Percentiles rank a stretch among this genome's conserved stretches.
Conservation (phyloP, 2,888 invertebrate species). For the Cyclophora punctaria region DNA sequence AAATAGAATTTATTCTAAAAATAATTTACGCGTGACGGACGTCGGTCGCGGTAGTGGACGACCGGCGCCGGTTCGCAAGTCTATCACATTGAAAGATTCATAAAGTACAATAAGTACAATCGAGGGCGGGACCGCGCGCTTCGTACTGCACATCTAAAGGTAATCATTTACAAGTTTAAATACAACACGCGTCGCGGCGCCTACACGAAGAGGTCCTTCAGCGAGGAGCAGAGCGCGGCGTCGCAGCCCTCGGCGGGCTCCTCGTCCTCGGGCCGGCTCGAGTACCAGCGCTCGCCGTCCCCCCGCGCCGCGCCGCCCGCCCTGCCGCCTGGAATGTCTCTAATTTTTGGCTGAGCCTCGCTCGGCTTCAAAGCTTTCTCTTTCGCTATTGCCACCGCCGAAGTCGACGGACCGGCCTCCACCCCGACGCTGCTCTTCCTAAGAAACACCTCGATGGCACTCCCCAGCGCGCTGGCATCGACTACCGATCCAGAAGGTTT, state of each 20-base stretch:
- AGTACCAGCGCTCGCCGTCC: slow-evolving; percentile 75
- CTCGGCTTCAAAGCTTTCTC: slow-evolving; percentile 36
- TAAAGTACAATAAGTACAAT: slow-evolving; percentile 55
- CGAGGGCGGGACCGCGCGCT: slow-evolving; percentile 19
- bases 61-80: slow-evolving; percentile 57
- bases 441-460: slow-evolving; percentile 88
- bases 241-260: slow-evolving; percentile 84
- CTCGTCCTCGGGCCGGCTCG: slow-evolving; percentile 79
- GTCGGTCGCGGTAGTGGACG: slow-evolving; percentile 58
- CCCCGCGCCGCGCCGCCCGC: slow-evolving; percentile 32
- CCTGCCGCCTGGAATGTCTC: slow-evolving; percentile 48
- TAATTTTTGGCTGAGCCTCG: slow-evolving; percentile 52
- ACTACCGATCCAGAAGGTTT: slow-evolving; percentile 84
- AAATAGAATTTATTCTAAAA: slow-evolving; percentile 74
- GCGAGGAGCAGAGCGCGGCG: slow-evolving; percentile 85
- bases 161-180: slow-evolving; percentile 54
- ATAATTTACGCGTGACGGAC: slow-evolving; percentile 57
- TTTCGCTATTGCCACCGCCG: slow-evolving; percentile 33
- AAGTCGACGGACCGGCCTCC: slow-evolving; percentile 55
- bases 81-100: slow-evolving; percentile 74
- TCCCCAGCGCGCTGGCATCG: slow-evolving; percentile 86
- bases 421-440: slow-evolving; percentile 70
- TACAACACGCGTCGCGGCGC: slow-evolving; percentile 35
- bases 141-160: slow-evolving; percentile 55
- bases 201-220: slow-evolving; percentile 92